Conservation (phyloP, 35 echinoderm and acorn worm genomes). For the Patiria miniata region DNA sequence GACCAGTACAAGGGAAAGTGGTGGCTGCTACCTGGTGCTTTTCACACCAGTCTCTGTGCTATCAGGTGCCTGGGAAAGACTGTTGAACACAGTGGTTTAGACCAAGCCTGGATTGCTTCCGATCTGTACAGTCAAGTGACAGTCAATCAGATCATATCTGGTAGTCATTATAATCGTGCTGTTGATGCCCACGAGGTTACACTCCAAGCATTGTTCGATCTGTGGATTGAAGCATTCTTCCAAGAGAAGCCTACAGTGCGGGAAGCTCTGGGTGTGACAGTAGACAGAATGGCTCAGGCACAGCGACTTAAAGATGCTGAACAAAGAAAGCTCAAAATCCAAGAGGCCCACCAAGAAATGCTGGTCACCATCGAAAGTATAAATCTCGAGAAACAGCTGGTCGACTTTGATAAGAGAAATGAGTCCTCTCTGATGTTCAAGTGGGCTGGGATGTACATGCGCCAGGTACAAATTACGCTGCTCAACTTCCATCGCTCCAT, state of each 20-base stretch:
- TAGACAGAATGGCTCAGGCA: conserved; percentile 1
- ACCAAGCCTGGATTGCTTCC: no score
- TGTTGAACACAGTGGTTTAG: no score
- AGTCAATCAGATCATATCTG: no score
- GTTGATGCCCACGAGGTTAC: no score
- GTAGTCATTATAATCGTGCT: no score
- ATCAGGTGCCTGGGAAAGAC: no score
- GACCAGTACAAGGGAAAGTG: no score
- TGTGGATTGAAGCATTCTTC: no score
- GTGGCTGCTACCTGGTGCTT: no score
- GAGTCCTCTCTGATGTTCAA: conserved; percentile 13
- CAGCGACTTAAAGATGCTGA: not conserved
- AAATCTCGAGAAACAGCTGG: conserved; percentile 26
- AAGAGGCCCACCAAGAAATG: conserved; percentile 14
- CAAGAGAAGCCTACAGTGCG: not conserved
- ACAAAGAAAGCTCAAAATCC: not conserved
- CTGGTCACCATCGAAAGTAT: conserved; percentile 13
- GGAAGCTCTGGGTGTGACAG: not conserved
- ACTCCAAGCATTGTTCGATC: no score
- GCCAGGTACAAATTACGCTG: conserved; percentile 4
- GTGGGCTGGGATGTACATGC: conserved; percentile 36
- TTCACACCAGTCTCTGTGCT: no score
- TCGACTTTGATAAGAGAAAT: not conserved
- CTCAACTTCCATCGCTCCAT: conserved; percentile 18
- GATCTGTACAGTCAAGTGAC: no score